Conservation (phyloP, 2,888 invertebrate genomes). For the Julus scandinavius region DNA sequence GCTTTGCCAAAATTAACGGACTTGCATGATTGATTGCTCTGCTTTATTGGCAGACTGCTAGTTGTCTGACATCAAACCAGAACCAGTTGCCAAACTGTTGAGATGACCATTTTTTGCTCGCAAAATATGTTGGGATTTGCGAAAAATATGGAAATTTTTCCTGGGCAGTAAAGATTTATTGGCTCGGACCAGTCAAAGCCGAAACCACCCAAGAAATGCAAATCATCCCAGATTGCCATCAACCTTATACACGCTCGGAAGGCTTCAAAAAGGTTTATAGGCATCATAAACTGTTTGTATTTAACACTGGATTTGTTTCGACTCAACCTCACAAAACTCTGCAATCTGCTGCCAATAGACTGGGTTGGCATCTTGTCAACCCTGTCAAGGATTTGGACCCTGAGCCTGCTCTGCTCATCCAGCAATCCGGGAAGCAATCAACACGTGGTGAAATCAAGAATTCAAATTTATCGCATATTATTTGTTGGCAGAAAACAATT, state of each 20-base stretch:
- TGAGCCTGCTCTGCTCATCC: neutral
- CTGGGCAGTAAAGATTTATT: too few relatives aligned
- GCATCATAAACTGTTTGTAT: too few relatives aligned
- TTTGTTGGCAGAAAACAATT: neutral
- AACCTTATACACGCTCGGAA: too few relatives aligned
- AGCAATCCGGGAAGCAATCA: neutral
- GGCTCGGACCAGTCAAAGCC: too few relatives aligned
- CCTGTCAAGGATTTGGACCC: constrained; percentile 11
- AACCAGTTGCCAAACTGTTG: neutral
- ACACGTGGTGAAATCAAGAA: neutral
- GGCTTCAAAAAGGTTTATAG: too few relatives aligned
- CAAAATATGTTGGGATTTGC: neutral
- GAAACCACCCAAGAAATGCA: too few relatives aligned
- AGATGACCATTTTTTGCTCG: neutral
- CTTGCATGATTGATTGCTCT: neutral
- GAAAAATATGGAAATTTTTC: too few relatives aligned
- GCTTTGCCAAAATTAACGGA: neutral
- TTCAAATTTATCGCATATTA: neutral
- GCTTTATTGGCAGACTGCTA: neutral
- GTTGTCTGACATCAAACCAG: neutral
- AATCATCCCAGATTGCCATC: too few relatives aligned
- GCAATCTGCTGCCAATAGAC: neutral
- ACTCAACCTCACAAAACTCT: too few relatives aligned
- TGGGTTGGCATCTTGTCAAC: neutral
- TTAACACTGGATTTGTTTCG: too few relatives aligned